Conservation (phyloP, 2,888 invertebrate species). For the Trichacis sp. region DNA sequence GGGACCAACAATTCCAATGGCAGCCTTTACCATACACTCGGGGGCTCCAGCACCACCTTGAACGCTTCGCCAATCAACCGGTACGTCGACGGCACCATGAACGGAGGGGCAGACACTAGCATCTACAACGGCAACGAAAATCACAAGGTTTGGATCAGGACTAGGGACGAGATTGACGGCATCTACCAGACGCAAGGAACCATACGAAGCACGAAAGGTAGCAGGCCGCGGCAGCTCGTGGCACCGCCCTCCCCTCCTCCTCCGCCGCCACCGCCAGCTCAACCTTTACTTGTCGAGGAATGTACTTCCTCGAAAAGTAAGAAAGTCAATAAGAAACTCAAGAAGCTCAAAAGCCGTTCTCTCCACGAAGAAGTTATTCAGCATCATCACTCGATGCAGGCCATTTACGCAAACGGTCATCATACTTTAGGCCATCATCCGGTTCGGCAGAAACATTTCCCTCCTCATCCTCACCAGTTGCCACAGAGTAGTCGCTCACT, state of each 20-base stretch:
- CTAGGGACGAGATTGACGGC: constrained; percentile 80
- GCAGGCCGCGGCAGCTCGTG: constrained; percentile 86
- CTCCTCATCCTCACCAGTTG: constrained; percentile 58
- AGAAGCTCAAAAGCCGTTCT: constrained; percentile 58
- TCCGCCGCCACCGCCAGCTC: constrained; percentile 69
- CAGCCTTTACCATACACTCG: constrained; percentile 65
- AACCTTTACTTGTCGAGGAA: constrained; percentile 61
- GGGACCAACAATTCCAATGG: constrained; percentile 52
- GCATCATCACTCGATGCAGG: constrained; percentile 67
- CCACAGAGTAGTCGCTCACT: constrained; percentile 62
- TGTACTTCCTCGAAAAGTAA: constrained; percentile 58
- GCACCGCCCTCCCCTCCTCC: constrained; percentile 82
- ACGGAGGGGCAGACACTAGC: constrained; percentile 80
- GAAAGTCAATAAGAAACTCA: constrained; percentile 61
- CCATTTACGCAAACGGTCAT: constrained; percentile 65
- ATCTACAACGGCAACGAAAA: constrained; percentile 92
- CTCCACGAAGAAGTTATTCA: constrained; percentile 58
- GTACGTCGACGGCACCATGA: constrained; percentile 56
- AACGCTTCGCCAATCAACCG: constrained; percentile 59
- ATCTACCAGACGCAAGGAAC: constrained; percentile 76
- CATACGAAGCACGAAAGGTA: constrained; percentile 70
- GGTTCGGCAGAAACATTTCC: constrained; percentile 58
- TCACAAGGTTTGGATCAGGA: constrained; percentile 93
- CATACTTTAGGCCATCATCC: constrained; percentile 64
- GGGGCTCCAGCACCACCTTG: constrained; percentile 66